Evolutionary conservation across 2,797 vertebrate species (phyloP).

Genomic region (Anolis apletophallus): DNA sequence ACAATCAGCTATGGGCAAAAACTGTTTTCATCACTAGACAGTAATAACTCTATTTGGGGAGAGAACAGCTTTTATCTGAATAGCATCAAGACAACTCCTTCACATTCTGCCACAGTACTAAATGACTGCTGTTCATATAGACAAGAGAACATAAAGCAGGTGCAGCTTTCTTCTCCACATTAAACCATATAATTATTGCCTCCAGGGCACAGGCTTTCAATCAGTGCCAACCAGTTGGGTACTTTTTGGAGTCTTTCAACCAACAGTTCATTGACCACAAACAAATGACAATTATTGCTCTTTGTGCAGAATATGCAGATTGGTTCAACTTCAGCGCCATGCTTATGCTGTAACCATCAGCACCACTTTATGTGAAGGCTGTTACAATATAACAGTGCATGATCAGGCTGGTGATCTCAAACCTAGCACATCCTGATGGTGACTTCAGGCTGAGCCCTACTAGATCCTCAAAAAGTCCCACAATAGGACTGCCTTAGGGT

Average conservation of each 20-base stretch:
- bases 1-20: background rate
- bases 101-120: background rate
- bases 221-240: constrained; percentile 22
- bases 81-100: background rate
- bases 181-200: constrained; percentile 27
- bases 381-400: background rate
- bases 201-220: constrained; percentile 19
- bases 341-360: background rate
- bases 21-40: background rate
- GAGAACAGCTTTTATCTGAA: background rate
- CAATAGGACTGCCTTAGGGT: no score
- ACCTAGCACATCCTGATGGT: background rate
- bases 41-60: background rate
- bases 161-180: constrained; percentile 21
- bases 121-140: constrained; percentile 20
- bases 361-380: background rate
- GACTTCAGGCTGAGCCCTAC: no score
- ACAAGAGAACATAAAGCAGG: constrained; percentile 26
- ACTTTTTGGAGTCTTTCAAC: constrained; percentile 1
- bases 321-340: constrained; percentile 16
- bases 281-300: constrained; percentile 23
- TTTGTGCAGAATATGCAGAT: constrained; percentile 23
- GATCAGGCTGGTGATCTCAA: background rate
- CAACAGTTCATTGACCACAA: constrained; percentile 22
- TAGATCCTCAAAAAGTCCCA: no score